A percentile compares a stretch with the other conserved stretches of the same genome.
phyloP scores from a whole-genome alignment of 2,113 vertebrate genomes.

The Laterallus jamaicensis region DNA sequence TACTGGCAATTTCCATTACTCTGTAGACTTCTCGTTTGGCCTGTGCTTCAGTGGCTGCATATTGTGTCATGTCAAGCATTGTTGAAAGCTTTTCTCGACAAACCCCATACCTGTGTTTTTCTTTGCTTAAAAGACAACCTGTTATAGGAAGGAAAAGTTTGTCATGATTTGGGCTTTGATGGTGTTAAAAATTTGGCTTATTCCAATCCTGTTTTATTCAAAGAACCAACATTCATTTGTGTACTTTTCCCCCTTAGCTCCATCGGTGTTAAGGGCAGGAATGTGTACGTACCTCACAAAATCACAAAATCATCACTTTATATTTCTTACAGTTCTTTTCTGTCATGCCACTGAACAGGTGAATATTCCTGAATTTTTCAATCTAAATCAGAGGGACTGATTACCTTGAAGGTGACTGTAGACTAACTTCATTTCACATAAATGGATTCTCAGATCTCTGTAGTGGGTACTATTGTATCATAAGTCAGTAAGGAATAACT shows the following conservation, averaged over 20 bases:
- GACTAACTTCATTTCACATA: background rate
- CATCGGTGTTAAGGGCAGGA: rapidly evolving
- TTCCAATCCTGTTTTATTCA: background rate
- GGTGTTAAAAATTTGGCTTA: background rate
- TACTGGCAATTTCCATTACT: background rate
- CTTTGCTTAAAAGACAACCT: background rate
- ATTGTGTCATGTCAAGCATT: background rate
- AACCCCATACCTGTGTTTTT: rapidly evolving
- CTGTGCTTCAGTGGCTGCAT: background rate
- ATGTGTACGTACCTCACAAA: too few species aligned
- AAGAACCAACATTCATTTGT: background rate
- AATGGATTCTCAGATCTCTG: background rate
- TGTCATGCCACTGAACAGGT: background rate
- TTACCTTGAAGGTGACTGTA: background rate
- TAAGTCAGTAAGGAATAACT: background rate
- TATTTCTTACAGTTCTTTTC: background rate
- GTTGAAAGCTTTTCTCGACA: background rate
- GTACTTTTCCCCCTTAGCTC: background rate
- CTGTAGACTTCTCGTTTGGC: background rate
- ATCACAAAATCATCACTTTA: background rate
- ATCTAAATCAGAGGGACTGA: background rate
- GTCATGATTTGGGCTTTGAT: background rate
- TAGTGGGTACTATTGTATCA: background rate
- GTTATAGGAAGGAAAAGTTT: background rate
- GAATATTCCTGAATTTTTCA: background rate